Evolutionary conservation across 2,113 vertebrate genomes (phyloP).

Genomic region (Rafetus swinhoei): DNA sequence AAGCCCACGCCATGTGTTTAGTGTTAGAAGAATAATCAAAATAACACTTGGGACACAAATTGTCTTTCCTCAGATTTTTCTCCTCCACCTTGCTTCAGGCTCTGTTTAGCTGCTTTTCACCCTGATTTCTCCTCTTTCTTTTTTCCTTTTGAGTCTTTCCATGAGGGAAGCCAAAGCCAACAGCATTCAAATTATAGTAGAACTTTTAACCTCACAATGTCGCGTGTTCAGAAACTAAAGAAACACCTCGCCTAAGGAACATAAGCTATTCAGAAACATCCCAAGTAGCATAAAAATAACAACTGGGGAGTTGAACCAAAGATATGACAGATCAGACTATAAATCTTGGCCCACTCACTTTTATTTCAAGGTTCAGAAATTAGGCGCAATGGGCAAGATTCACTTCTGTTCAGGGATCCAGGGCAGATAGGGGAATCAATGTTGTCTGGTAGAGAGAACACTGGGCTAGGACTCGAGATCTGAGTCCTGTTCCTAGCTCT

Average conservation of each 20-base stretch:
- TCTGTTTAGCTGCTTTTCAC: neutral
- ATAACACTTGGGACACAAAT: neutral
- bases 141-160: neutral
- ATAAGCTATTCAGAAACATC: neutral
- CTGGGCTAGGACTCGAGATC: neutral
- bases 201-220: neutral
- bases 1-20: neutral
- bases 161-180: neutral
- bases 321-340: rapidly evolving
- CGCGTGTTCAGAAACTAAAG: neutral
- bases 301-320: neutral
- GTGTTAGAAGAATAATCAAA: neutral
- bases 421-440: neutral
- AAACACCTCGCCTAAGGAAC: neutral
- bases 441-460: neutral
- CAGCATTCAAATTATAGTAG: neutral
- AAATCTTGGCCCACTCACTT: neutral
- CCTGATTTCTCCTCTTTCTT: neutral
- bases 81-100: neutral
- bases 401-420: neutral
- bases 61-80: neutral
- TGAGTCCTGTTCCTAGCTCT: neutral
- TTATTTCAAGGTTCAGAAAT: neutral
- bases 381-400: neutral
- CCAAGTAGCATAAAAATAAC: neutral